A percentile compares a stretch with the other conserved stretches of the same genome.
phyloP scores from a whole-genome alignment of 1,140 invertebrate species.

The Ips typographus region DNA sequence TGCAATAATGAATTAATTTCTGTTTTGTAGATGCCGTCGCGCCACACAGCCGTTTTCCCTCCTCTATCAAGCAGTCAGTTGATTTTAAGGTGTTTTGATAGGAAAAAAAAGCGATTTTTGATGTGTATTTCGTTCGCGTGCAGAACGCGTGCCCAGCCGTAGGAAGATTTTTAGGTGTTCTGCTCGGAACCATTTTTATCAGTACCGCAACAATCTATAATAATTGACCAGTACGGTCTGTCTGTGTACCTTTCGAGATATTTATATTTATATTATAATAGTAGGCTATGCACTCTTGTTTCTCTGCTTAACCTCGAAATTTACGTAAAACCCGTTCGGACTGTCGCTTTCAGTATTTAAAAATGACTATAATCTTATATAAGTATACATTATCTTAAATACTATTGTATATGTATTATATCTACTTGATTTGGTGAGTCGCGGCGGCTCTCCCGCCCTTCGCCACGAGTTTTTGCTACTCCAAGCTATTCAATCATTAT shows the following conservation, averaged over 20 bases:
- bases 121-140: slow-evolving; percentile 39
- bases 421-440: slow-evolving; percentile 40
- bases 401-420: slow-evolving; percentile 42
- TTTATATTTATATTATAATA: slow-evolving; percentile 40
- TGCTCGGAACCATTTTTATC: slow-evolving; percentile 34
- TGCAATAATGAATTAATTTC: slow-evolving; percentile 18
- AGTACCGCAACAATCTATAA: slow-evolving; percentile 36
- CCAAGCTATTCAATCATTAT: slow-evolving; percentile 30
- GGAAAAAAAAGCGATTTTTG: slow-evolving; percentile 43
- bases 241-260: slow-evolving; percentile 37
- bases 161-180: slow-evolving; percentile 23
- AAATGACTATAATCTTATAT: slow-evolving; percentile 37
- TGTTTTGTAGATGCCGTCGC: slow-evolving; percentile 40
- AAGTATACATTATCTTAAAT: slow-evolving; percentile 45
- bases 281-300: slow-evolving; percentile 46
- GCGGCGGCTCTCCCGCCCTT: slow-evolving; percentile 11
- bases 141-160: slow-evolving; percentile 24
- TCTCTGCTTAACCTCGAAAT: slow-evolving; percentile 49
- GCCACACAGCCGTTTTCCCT: slow-evolving; percentile 38
- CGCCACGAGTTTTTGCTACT: slow-evolving; percentile 30
- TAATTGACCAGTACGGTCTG: background rate
- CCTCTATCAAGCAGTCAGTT: slow-evolving; percentile 42
- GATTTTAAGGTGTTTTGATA: slow-evolving; percentile 48
- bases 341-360: slow-evolving; percentile 38
- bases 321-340: slow-evolving; percentile 31